phyloP scores from a whole-genome alignment of 1,140 invertebrate genomes.

The Melanaphis sacchari region DNA sequence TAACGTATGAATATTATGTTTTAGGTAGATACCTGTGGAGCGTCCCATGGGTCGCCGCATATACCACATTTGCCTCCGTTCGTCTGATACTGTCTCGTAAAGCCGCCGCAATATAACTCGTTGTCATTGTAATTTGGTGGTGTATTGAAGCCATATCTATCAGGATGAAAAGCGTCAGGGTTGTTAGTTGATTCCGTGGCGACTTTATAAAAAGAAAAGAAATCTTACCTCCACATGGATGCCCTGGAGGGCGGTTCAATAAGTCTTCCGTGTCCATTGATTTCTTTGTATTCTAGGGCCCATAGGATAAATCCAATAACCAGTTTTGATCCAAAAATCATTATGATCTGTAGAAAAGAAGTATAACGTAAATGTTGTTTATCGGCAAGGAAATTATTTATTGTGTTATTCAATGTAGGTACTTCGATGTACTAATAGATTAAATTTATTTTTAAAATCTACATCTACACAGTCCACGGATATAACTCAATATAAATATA shows the following conservation, averaged over 20 bases:
- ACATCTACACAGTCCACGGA: background rate
- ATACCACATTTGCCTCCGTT: constrained; percentile 85
- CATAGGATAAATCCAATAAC: constrained; percentile 31
- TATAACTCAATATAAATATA: background rate
- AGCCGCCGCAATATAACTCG: constrained; percentile 88
- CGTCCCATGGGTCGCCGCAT: constrained; percentile 85
- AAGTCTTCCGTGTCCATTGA: constrained; percentile 74
- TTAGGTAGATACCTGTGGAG: constrained; percentile 63
- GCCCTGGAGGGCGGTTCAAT: constrained; percentile 85
- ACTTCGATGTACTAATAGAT: background rate
- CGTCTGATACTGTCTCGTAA: constrained; percentile 75
- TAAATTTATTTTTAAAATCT: background rate
- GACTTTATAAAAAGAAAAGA: background rate
- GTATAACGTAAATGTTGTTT: background rate
- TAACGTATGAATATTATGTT: background rate
- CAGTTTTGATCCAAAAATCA: constrained; percentile 32
- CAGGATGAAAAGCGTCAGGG: background rate
- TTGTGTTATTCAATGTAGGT: background rate
- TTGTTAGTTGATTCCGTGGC: background rate
- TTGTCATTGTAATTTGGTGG: constrained; percentile 85
- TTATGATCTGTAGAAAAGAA: constrained; percentile 26
- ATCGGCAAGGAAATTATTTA: background rate
- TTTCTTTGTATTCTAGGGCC: background rate
- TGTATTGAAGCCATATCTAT: constrained; percentile 70
- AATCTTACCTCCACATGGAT: constrained; percentile 73